Evolutionary conservation across 92 coral and sea anemone genomes (phyloP), one percentile per base, ranked within the genome.

Genomic region (Pocillopora grandis): DNA sequence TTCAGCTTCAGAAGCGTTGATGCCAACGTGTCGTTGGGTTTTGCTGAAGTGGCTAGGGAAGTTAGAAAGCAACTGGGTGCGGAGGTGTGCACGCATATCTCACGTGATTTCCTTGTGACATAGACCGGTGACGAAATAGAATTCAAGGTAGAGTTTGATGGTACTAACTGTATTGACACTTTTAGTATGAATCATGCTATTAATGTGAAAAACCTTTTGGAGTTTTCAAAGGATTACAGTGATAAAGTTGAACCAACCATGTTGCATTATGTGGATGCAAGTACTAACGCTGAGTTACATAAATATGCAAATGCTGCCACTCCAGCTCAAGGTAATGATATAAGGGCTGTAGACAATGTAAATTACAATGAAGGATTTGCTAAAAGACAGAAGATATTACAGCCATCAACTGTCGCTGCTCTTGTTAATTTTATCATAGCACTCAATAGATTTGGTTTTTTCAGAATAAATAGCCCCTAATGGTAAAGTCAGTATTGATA

Each of bases 41-140:
- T 75, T 58, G 19, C 49, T 75, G 66, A 21, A 27, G 59, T 10
- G 27, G 79, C 66, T 75, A 17, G 15, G 79, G 57, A 75, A 66
- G 48, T 52, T 75, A 58, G 52, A 56, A 58, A 58, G 79, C 78
- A 74, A 74, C 78, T 74, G 78, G 20, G 58, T 11, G 78, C 64
- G 18, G 11, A 74, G 78, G 78, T 74, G 78, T 65, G 65, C 76
- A 72, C 63, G 78, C 65, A 74, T 74, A 57, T 74, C 63, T 74
- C 64, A 74, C 78, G 78, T 74, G 78, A 3, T 55, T 74, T 73
- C 78, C 78, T 55, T 52, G 62, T 56, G 64, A 74, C 76, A 12
- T 71, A 36, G 76, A 42, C 76, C 76, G 76, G 58, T 71, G 76
- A 71, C 59, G 58, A 42, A 62, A 62, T 62, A 62, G 66, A 62